A percentile compares a stretch with the other conserved stretches of the same genome.
These are phyloP conservation scores for Leistus spinibarbis DNA, from an alignment of 2,888 invertebrate genomes.

Conservation along the genomic window DNA sequence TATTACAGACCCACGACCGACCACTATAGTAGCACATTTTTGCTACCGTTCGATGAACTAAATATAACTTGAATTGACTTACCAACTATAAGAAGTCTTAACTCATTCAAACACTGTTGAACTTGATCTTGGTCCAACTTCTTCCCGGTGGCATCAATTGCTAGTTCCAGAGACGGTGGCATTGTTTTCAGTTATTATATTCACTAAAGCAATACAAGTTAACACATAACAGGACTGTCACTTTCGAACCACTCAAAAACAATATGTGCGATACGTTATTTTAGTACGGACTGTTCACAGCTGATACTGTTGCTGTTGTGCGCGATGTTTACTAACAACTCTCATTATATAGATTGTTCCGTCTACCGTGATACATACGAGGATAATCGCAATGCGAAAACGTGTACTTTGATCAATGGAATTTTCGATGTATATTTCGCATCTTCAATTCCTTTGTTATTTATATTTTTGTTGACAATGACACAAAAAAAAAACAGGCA, in stretches of 20 bases:
- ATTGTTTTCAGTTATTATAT: neutral
- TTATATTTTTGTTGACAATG: neutral
- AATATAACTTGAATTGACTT: neutral
- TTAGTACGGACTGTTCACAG: neutral
- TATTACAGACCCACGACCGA: no score
- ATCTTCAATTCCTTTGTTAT: neutral
- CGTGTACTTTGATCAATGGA: neutral
- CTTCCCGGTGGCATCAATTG: constrained; percentile 20
- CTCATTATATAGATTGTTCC: constrained; percentile 1
- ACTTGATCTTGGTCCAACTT: constrained; percentile 34
- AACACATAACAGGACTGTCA: neutral
- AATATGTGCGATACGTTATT: neutral
- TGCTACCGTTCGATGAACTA: neutral
- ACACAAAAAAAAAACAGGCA: no score
- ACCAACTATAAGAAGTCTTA: constrained; percentile 43
- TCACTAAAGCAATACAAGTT: neutral
- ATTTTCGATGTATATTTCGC: neutral
- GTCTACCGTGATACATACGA: neutral
- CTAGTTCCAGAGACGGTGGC: constrained; percentile 16
- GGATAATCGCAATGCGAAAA: neutral
- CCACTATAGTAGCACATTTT: neutral
- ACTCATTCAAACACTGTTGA: constrained; percentile 32
- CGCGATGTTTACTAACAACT: neutral
- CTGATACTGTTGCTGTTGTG: neutral
- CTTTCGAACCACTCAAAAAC: neutral